Base-by-base conservation (phyloP, 2,888 invertebrate species). In the Melipona bicolor region DNA sequence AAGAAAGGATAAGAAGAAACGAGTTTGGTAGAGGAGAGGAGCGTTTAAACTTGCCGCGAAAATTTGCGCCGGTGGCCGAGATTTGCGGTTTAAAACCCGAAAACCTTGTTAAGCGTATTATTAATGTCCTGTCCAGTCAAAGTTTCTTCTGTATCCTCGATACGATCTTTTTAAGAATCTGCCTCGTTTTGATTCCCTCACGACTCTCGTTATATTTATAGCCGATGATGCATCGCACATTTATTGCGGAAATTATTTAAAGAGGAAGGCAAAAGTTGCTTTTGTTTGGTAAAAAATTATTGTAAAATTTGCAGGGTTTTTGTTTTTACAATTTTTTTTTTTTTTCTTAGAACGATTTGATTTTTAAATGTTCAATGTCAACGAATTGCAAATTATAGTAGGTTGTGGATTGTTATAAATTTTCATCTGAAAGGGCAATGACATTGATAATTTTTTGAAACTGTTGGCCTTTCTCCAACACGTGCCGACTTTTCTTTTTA, bases 401-500 rank as follows among this genome's bases (percentile, higher is more conserved):
- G 2, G 17, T 17, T 17, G 24, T 17, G 19, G 9, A 49, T 11
- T 24, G 19, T 43, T 24, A 11, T 24, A 49, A 49, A 24, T 49
- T 17, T 17, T 17, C 4, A 11, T 24, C 9, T 24, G 4, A 43
- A 24, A 27, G 17, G 19, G 59, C 24, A 61, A 19, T 54, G 19
- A 17, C 17, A 9, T n/a, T 61, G 5, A 13, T 9, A 21, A 56
- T n/a, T 5, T n/a, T 6, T 3, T 4, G 9, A 17, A 68, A 65
- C 50, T 13, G 2, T 36, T 68, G 52, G 52, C 43, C 49, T 21
- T 21, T 77, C 50, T 56, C 54, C 24, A 56, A 36, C 13, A 3
- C n/a, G 27, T 79, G 76, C 68, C 74, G 72, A 80, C 79, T 56
- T 71, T 77, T 77, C 64, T 83, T 87, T 82, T 81, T 71, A 36